These are phyloP conservation scores for Carassius carassius DNA, from an alignment of 2,113 vertebrate genomes.

Conservation along the genomic window DNA sequence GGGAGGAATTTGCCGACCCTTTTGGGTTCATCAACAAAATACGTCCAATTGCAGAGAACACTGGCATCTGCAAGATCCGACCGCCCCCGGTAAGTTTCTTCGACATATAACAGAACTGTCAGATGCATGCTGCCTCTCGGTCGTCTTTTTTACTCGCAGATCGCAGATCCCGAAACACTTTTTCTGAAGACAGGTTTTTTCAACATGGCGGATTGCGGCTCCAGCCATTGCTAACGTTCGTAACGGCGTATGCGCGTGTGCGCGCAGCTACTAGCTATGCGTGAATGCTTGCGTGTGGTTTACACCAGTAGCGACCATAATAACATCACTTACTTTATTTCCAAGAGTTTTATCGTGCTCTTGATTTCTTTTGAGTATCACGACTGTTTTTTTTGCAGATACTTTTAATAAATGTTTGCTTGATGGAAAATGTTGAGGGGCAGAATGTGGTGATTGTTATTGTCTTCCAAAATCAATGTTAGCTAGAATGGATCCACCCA, in stretches of 20 bases:
- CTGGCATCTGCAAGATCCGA: slow-evolving; percentile 96
- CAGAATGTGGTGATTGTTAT: slow-evolving; percentile 33
- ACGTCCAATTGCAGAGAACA: slow-evolving; percentile 94
- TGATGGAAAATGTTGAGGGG: not conserved
- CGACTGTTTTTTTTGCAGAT: not conserved
- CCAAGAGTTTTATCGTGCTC: not conserved
- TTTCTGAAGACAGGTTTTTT: slow-evolving; percentile 77
- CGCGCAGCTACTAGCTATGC: slow-evolving; percentile 32
- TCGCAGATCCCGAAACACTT: slow-evolving; percentile 68
- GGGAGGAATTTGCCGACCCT: slow-evolving; percentile 94
- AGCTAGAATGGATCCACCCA: slow-evolving; percentile 32
- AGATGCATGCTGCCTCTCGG: not conserved
- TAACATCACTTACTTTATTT: slow-evolving; percentile 1
- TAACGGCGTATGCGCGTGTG: slow-evolving; percentile 37
- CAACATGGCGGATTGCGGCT: slow-evolving; percentile 89
- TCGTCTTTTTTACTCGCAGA: not conserved
- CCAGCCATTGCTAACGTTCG: slow-evolving; percentile 65
- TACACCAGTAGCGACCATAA: slow-evolving; percentile 27
- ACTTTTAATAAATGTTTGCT: slow-evolving; percentile 20
- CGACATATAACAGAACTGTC: slow-evolving; percentile 14
- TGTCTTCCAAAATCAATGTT: slow-evolving; percentile 16
- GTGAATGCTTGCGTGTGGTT: slow-evolving; percentile 16
- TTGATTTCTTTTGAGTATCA: not conserved
- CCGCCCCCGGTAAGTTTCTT: slow-evolving; percentile 87
- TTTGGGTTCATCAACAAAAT: slow-evolving; percentile 98